Evolutionary conservation across 2,797 vertebrate genomes (phyloP).

Genomic region (Macroramphosus scolopax): DNA sequence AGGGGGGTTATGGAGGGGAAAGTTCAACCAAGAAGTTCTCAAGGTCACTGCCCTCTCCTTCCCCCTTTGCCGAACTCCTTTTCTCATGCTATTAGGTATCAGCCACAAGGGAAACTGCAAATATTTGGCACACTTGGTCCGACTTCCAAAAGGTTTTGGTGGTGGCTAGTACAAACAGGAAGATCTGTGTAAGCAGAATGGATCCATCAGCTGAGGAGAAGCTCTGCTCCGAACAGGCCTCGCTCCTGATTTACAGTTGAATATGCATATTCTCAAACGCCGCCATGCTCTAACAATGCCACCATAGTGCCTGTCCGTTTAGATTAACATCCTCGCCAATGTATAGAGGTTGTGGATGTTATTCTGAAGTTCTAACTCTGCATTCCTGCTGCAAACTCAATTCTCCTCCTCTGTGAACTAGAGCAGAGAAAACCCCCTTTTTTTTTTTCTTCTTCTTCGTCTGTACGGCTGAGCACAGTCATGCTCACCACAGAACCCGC

Average conservation of each 20-base stretch:
- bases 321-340: slow-evolving; percentile 48
- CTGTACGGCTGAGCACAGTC: slow-evolving; percentile 54
- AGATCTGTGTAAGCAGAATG: slow-evolving; percentile 51
- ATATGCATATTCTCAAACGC: slow-evolving; percentile 56
- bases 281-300: slow-evolving; percentile 20
- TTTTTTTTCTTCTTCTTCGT: slow-evolving; percentile 6
- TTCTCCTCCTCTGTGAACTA: no score
- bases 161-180: slow-evolving; percentile 67
- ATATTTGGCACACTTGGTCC: slow-evolving; percentile 70
- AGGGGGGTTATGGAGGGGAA: slow-evolving; percentile 57
- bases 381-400: no score
- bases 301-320: slow-evolving; percentile 40
- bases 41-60: slow-evolving; percentile 74
- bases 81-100: slow-evolving; percentile 80
- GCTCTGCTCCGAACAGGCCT: no score
- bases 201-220: slow-evolving; percentile 46
- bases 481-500: slow-evolving; percentile 37
- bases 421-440: slow-evolving; percentile 15
- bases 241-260: no score
- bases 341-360: slow-evolving; percentile 52
- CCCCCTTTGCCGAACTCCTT: slow-evolving; percentile 50
- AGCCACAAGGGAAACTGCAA: slow-evolving; percentile 69
- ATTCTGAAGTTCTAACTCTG: slow-evolving; percentile 33
- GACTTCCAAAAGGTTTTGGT: slow-evolving; percentile 58
- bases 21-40: slow-evolving; percentile 74